Evolutionary conservation across 2,888 invertebrate genomes (phyloP).

Genomic region (Myathropa florea): DNA sequence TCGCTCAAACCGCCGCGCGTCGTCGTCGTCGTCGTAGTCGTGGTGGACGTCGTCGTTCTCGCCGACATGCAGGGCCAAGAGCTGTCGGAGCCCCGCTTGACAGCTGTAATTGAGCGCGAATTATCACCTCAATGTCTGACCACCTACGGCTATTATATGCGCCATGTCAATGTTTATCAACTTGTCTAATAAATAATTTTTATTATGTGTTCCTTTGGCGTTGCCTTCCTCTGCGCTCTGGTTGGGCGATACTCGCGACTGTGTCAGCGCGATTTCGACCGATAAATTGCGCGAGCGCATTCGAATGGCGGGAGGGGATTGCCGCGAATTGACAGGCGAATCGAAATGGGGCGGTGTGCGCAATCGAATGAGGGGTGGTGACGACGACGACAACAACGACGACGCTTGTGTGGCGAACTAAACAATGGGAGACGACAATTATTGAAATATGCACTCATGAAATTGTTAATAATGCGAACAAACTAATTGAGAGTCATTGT

Average conservation of each 20-base stretch:
- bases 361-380: slow-evolving; percentile 24
- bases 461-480: slow-evolving; percentile 23
- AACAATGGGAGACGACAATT: slow-evolving; percentile 27
- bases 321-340: slow-evolving; percentile 46
- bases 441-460: slow-evolving; percentile 25
- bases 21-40: not conserved
- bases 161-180: slow-evolving; percentile 71
- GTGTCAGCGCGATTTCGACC: slow-evolving; percentile 24
- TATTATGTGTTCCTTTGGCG: slow-evolving; percentile 50
- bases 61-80: not conserved
- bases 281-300: slow-evolving; percentile 36
- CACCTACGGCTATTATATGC: slow-evolving; percentile 71
- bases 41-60: slow-evolving; percentile 9
- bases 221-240: slow-evolving; percentile 4
- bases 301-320: slow-evolving; percentile 30
- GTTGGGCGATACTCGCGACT: slow-evolving; percentile 40
- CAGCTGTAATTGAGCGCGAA: slow-evolving; percentile 70
- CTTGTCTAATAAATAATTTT: slow-evolving; percentile 70
- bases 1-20: not conserved
- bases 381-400: not conserved
- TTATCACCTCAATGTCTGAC: slow-evolving; percentile 70
- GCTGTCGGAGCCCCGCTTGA: slow-evolving; percentile 23
- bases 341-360: slow-evolving; percentile 49
- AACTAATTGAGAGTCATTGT: slow-evolving; percentile 11
- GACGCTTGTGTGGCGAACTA: not conserved